Percentiles rank a stretch among this genome's conserved stretches.
phyloP scores from a whole-genome alignment of 2,797 vertebrate genomes.

The Myripristis jacobus region DNA sequence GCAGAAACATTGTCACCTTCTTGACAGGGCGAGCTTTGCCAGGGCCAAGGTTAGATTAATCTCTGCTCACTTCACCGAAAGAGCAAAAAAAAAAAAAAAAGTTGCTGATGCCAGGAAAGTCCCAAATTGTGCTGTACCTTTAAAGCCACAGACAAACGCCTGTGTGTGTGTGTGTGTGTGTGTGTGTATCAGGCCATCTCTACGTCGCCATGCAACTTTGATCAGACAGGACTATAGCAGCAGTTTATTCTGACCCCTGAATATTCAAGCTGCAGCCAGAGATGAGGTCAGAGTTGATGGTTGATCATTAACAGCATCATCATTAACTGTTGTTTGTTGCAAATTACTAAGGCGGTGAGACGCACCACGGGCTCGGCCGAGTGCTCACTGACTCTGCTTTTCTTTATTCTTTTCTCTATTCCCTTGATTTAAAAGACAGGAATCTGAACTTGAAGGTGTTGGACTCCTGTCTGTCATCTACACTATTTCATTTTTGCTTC shows the following conservation, averaged over 20 bases:
- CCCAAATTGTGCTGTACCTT: slow-evolving; percentile 7
- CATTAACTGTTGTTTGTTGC: slow-evolving; percentile 33
- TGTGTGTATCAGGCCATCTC: neutral
- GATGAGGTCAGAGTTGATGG: slow-evolving; percentile 20
- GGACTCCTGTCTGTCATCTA: neutral
- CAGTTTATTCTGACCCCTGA: slow-evolving; percentile 34
- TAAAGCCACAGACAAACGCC: slow-evolving; percentile 26
- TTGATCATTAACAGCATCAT: slow-evolving; percentile 64
- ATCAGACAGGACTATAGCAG: too few species aligned
- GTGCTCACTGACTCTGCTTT: neutral
- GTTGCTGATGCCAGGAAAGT: neutral
- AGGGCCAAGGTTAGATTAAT: neutral
- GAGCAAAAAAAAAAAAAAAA: neutral
- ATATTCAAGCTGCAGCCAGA: slow-evolving; percentile 44
- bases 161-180: too few species aligned
- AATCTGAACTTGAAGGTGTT: slow-evolving; percentile 8
- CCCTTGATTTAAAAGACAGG: neutral
- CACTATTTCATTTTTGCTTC: neutral
- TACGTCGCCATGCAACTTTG: slow-evolving; percentile 17
- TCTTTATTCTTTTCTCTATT: too few species aligned
- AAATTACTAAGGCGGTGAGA: slow-evolving; percentile 29
- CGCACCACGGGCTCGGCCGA: slow-evolving; percentile 5
- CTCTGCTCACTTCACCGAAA: neutral
- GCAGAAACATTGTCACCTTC: neutral
- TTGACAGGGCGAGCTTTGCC: neutral